Evolutionary conservation across 2,797 vertebrate species (phyloP).

Genomic region (Tragelaphus oryx): DNA sequence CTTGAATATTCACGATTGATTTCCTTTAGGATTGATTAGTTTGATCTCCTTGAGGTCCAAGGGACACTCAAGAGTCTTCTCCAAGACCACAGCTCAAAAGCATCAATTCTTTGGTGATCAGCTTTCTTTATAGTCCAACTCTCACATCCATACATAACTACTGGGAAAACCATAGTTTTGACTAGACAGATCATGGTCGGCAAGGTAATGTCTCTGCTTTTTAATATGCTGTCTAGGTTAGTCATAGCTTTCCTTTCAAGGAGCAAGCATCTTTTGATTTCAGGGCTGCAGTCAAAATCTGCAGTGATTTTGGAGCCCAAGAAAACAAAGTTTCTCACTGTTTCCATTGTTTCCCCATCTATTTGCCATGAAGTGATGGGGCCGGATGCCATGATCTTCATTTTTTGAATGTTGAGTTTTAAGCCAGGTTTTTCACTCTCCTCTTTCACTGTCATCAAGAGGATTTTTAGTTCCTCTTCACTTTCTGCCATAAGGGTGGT

Average conservation of each 20-base stretch:
- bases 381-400: not conserved
- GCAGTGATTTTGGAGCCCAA: not conserved
- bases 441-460: not conserved
- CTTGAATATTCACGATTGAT: not conserved
- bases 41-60: not conserved
- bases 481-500: not conserved
- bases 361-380: not conserved
- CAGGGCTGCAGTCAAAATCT: not conserved
- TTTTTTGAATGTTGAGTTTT: not conserved
- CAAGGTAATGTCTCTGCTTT: not conserved
- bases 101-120: not conserved
- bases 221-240: not conserved
- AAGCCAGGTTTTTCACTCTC: not conserved
- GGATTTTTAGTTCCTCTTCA: not conserved
- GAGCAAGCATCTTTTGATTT: not conserved
- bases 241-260: not conserved
- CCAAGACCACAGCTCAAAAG: not conserved
- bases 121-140: not conserved
- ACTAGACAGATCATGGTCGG: not conserved
- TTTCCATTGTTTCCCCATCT: not conserved
- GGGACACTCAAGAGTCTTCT: not conserved
- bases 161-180: not conserved
- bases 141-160: not conserved
- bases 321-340: not conserved
- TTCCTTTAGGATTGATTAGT: not conserved